These are phyloP conservation scores for Brienomyrus brachyistius DNA, from an alignment of 2,113 vertebrate genomes.

Conservation along the genomic window DNA sequence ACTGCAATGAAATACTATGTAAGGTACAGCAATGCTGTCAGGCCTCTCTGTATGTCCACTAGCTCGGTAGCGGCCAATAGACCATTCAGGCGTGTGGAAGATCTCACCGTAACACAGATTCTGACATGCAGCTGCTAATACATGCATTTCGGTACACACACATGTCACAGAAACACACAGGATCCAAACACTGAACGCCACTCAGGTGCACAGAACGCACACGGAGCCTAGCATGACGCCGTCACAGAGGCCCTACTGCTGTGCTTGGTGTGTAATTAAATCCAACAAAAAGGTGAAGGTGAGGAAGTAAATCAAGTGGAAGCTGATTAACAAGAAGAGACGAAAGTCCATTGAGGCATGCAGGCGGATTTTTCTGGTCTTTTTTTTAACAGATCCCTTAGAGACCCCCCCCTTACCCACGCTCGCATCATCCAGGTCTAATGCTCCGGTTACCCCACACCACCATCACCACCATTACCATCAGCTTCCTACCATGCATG, in stretches of 20 bases:
- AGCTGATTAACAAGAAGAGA: slow-evolving; percentile 74
- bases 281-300: slow-evolving; percentile 71
- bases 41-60: background rate
- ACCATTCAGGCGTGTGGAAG: background rate
- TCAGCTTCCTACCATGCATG: background rate
- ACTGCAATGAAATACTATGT: background rate
- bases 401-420: background rate
- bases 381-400: slow-evolving; percentile 54
- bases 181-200: background rate
- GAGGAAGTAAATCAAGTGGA: slow-evolving; percentile 72
- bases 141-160: background rate
- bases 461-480: background rate
- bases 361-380: slow-evolving; percentile 69
- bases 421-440: background rate
- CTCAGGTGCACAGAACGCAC: slow-evolving; percentile 9
- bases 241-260: slow-evolving; percentile 36
- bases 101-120: background rate
- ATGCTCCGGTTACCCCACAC: background rate
- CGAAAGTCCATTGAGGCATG: slow-evolving; percentile 69
- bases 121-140: slow-evolving; percentile 17
- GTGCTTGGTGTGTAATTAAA: slow-evolving; percentile 65
- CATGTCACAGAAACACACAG: background rate
- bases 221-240: background rate
- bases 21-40: background rate
- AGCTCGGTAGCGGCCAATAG: background rate